phyloP scores from a whole-genome alignment of 2,797 vertebrate genomes.

The Pseudotriccus pelzelni region DNA sequence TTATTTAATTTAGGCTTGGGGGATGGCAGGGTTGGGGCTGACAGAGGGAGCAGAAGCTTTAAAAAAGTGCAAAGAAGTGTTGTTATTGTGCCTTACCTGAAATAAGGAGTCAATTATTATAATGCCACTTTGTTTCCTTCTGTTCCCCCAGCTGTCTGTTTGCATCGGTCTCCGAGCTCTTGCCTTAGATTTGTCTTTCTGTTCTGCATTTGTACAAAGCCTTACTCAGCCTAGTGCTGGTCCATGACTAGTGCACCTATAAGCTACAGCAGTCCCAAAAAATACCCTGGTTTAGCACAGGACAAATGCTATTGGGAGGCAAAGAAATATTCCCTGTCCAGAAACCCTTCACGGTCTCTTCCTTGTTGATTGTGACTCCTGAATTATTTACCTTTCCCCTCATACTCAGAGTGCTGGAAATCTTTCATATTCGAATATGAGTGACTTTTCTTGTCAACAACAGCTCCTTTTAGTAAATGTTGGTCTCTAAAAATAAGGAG shows the following conservation, averaged over 20 bases:
- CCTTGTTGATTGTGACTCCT: not conserved
- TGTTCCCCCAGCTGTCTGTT: not conserved
- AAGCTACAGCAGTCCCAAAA: not conserved
- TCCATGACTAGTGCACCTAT: not conserved
- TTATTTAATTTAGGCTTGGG: not conserved
- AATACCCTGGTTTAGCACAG: not conserved
- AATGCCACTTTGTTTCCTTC: not conserved
- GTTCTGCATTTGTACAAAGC: not conserved
- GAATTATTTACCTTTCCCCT: not conserved
- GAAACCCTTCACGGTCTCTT: not conserved
- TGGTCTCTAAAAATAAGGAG: not conserved
- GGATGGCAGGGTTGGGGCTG: not conserved
- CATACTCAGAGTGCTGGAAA: not conserved
- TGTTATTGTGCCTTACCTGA: not conserved
- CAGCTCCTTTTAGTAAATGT: not conserved
- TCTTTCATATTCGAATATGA: not conserved
- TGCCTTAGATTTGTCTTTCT: not conserved
- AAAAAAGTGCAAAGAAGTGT: not conserved
- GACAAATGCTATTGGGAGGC: not conserved
- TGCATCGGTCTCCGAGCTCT: not conserved
- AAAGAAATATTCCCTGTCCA: not conserved
- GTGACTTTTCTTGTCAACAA: slow-evolving; percentile 1
- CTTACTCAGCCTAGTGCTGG: not conserved
- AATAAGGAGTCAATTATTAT: not conserved
- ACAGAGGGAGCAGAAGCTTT: not conserved